Percentiles rank a stretch among this genome's conserved stretches.
phyloP scores from a whole-genome alignment of 1,140 invertebrate species.

The Campoletis sonorensis region DNA sequence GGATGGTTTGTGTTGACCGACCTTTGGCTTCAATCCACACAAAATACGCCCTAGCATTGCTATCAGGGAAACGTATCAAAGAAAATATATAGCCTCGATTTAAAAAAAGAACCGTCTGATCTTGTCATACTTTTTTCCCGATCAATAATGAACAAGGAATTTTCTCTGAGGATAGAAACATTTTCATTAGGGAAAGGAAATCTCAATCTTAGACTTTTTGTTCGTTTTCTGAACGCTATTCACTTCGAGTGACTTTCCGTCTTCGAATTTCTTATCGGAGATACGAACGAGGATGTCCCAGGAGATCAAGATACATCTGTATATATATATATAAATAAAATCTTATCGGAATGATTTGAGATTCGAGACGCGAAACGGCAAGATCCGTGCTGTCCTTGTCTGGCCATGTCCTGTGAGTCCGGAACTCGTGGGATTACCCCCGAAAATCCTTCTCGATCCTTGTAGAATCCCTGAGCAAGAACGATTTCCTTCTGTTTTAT shows the following conservation, averaged over 20 bases:
- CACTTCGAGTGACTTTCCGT: background rate
- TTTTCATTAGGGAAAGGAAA: background rate
- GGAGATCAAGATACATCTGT: too few relatives aligned
- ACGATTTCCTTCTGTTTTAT: constrained; percentile 31
- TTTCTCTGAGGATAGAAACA: too few relatives aligned
- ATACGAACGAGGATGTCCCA: constrained; percentile 4
- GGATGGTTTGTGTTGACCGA: too few relatives aligned
- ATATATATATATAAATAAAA: background rate
- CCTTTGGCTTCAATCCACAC: too few relatives aligned
- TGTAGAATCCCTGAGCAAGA: constrained; percentile 10
- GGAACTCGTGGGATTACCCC: constrained; percentile 15
- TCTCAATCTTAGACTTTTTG: background rate
- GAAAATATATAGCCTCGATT: too few relatives aligned
- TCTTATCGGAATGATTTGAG: constrained; percentile 31
- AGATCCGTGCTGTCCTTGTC: background rate
- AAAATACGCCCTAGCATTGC: too few relatives aligned
- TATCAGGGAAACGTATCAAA: too few relatives aligned
- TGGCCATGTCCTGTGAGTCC: background rate
- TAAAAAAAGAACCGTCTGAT: too few relatives aligned
- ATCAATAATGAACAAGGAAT: too few relatives aligned
- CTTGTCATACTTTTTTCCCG: too few relatives aligned
- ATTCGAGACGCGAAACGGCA: constrained; percentile 36
- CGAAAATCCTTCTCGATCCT: constrained; percentile 35
- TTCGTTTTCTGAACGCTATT: background rate
- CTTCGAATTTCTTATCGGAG: background rate